Evolutionary conservation across 2,113 vertebrate species (phyloP), one percentile per base, ranked within the genome.

Genomic region (Chionodraco myersi): DNA sequence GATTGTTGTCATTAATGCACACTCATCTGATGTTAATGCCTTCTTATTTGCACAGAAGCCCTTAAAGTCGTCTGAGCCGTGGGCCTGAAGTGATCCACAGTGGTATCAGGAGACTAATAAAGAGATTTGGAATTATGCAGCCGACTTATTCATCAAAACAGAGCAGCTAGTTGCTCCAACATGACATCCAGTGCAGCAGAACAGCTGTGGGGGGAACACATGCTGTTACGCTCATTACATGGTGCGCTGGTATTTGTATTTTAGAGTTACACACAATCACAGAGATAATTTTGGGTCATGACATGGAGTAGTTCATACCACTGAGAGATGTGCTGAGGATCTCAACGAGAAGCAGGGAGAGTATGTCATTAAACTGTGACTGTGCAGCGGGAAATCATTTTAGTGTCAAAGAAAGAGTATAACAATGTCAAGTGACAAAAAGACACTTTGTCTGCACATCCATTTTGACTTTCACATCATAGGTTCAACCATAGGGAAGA

Each of bases 11-110:
- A 53, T 36, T 16, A 53, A 51, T 62, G 16, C 72, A 59, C 21
- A 3, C 58, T 79, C 53, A 77, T 84, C 44, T 65, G 51, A 86
- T 70, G 54, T 81, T 59, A 75, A 70, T 83, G 51, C 59, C 58
- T 76, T 78, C 34, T 63, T 73, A 69, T 72, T 63, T 68, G 63
- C 65, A 23, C 63, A 34, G 34, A 34, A 67, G 67, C 21, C n/a
- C 26, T 11, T 7, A 16, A 34, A 77, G 68, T 8, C 30, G 53
- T 73, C 10, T 3, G 12, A 62, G 54, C 45, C 51, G 51, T 73
- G 71, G 68, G 73, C 66, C n/a, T 60, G n/a, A 71, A 60, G 47
- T 61, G 26, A 64, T 26, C 48, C 61, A 49, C 57, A 63, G 62
- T 21, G 26, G 3, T 65, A 72, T 72, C 59, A 49, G 18, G 53